phyloP scores from a whole-genome alignment of 2,888 invertebrate genomes.

The Drosophila nr. perissopoda region DNA sequence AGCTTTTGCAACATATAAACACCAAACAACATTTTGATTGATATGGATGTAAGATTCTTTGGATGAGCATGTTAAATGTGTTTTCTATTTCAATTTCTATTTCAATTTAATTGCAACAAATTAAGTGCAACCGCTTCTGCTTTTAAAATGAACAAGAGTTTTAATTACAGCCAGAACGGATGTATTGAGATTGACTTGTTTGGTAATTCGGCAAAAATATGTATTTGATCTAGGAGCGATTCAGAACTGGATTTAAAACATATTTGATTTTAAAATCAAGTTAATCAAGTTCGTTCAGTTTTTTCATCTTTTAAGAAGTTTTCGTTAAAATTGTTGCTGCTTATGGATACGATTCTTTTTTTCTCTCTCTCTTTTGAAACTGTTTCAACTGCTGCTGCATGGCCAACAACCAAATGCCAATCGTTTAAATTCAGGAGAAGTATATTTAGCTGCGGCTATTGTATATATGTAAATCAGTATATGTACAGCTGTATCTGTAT shows the following conservation, averaged over 20 bases:
- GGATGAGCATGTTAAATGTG: background rate
- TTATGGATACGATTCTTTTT: background rate
- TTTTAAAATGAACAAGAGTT: background rate
- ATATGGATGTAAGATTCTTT: slow-evolving; percentile 1
- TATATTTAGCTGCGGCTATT: slow-evolving; percentile 31
- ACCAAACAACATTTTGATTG: background rate
- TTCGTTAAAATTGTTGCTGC: slow-evolving; percentile 20
- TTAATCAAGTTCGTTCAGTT: slow-evolving; percentile 10
- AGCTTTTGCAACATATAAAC: background rate
- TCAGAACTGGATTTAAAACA: background rate
- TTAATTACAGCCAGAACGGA: background rate
- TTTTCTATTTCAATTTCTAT: background rate
- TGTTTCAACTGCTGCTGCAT: slow-evolving; percentile 31
- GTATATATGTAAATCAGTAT: slow-evolving; percentile 6
- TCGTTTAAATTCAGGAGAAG: slow-evolving; percentile 42
- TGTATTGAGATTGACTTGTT: background rate
- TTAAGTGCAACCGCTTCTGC: background rate
- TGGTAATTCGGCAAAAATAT: background rate
- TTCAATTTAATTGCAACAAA: background rate
- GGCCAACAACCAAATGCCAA: slow-evolving; percentile 36
- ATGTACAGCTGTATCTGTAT: slow-evolving; percentile 11
- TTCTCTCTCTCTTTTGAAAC: slow-evolving; percentile 14
- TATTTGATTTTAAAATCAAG: background rate
- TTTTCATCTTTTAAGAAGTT: slow-evolving; percentile 50
- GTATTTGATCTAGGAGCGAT: background rate